These are phyloP conservation scores for Toxotes chatareus DNA, from an alignment of 2,113 vertebrate genomes.

Conservation along the genomic window DNA sequence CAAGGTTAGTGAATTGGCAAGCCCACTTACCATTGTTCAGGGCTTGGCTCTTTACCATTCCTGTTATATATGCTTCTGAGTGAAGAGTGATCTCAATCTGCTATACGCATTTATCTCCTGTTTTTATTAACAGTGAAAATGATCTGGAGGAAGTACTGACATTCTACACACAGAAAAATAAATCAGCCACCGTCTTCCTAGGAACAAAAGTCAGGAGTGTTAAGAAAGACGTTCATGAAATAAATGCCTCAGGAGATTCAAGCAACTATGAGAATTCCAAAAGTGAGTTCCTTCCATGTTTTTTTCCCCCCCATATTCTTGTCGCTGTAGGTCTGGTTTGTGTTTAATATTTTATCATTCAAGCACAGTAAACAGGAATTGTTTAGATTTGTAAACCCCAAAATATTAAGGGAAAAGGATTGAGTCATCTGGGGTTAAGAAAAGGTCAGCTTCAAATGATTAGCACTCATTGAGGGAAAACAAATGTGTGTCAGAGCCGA, in stretches of 20 bases:
- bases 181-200: conserved; percentile 92
- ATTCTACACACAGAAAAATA: conserved; percentile 95
- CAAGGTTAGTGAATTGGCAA: conserved; percentile 86
- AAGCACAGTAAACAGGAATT: conserved; percentile 61
- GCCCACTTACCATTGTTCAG: conserved; percentile 19
- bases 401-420: conserved; percentile 47
- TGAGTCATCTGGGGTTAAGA: conserved; percentile 66
- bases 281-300: conserved; percentile 82
- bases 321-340: conserved; percentile 45
- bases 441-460: conserved; percentile 73
- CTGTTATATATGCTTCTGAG: conserved; percentile 33
- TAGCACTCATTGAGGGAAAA: conserved; percentile 67
- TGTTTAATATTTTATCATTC: conserved; percentile 56
- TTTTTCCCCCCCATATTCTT: not conserved
- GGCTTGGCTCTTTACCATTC: conserved; percentile 11
- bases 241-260: conserved; percentile 62
- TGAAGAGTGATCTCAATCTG: conserved; percentile 38
- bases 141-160: conserved; percentile 96
- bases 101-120: conserved; percentile 44
- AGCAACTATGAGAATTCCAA: conserved; percentile 71
- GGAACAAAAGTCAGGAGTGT: conserved; percentile 83
- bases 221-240: conserved; percentile 72
- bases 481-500: conserved; percentile 72
- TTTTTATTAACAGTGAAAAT: conserved; percentile 87
- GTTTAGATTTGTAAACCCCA: conserved; percentile 58